Evolutionary conservation across 1,140 invertebrate genomes (phyloP), one percentile per base, ranked within the genome.

Genomic region (Nylanderia fulva): DNA sequence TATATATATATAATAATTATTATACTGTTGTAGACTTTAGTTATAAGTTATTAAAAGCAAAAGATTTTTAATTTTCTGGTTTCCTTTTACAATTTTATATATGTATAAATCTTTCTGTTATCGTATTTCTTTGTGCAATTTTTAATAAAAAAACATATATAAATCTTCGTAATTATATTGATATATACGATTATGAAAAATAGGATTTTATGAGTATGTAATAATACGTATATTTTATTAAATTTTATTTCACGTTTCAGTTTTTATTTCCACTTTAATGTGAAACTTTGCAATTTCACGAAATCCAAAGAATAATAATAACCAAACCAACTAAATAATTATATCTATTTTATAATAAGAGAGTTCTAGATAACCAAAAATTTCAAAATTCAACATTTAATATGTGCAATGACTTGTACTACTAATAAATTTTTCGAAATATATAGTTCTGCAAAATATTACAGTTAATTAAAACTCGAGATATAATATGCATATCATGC

Each of bases 201-300:
- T 75, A 60, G 72, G 48, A 39, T 75, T 75, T 61, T 54, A 75
- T 61, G 72, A 75, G 72, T 21, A 75, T 29, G n/a, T 33, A 61
- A 60, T 2, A 60, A 39, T 39, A 74, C 29, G n/a, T n/a, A n/a
- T n/a, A n/a, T n/a, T n/a, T n/a, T n/a, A 60, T 39, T 13, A 15
- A 45, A 45, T 45, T 45, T 42, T 33, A 33, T 33, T 33, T 15
- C 13, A 60, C 27, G 11, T 15, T 27, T 15, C 2, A 60, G 24
- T 24, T 21, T 60, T 3, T 2, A 29, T 27, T 27, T 27, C n/a
- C 21, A 24, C 9, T 39, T 56, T 56, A 56, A 0, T 18, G 13
- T 29, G 5, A 33, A 58, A 58, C 56, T n/a, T 33, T 48, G 15
- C 13, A 15, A 21, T 33, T 29, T 52, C 7, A 15, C 33, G 6